Conservation (phyloP, 2,113 vertebrate genomes). For the Danionella cerebrum region DNA sequence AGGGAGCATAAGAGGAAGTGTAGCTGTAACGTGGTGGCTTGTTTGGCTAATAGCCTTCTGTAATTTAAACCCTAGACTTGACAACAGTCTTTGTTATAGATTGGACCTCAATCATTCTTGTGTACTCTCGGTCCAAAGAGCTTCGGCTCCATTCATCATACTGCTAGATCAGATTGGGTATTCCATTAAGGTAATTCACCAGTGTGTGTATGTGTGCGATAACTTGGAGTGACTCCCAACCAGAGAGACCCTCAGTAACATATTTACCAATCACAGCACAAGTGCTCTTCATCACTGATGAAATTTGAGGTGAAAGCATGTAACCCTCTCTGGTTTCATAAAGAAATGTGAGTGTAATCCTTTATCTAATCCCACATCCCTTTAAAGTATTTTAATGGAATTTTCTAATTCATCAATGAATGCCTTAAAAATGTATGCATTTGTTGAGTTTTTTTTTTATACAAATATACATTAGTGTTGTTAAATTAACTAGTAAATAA, state of each 20-base stretch:
- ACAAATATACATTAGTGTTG: too few species aligned
- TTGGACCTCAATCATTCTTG: slow-evolving; percentile 39
- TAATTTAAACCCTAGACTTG: slow-evolving; percentile 32
- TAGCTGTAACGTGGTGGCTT: slow-evolving; percentile 26
- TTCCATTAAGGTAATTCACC: slow-evolving; percentile 46
- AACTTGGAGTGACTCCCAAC: slow-evolving; percentile 4
- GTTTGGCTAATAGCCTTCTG: slow-evolving; percentile 41
- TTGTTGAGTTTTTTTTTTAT: too few species aligned
- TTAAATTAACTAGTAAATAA: too few species aligned
- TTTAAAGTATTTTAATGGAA: too few species aligned
- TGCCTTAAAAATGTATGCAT: too few species aligned
- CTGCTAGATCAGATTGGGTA: slow-evolving; percentile 43
- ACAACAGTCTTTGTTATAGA: slow-evolving; percentile 42
- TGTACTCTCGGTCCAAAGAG: slow-evolving; percentile 32
- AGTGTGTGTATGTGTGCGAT: neutral
- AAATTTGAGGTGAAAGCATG: neutral
- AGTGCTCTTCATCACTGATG: neutral
- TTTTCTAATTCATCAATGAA: too few species aligned
- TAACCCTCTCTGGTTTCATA: neutral
- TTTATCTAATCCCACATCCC: too few species aligned
- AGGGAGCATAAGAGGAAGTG: slow-evolving; percentile 8
- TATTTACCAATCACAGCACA: neutral
- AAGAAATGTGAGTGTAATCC: too few species aligned
- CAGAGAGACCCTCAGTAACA: neutral
- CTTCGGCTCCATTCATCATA: slow-evolving; percentile 41